Base-by-base conservation (phyloP, 2,113 vertebrate species). In the Danionella cerebrum region DNA sequence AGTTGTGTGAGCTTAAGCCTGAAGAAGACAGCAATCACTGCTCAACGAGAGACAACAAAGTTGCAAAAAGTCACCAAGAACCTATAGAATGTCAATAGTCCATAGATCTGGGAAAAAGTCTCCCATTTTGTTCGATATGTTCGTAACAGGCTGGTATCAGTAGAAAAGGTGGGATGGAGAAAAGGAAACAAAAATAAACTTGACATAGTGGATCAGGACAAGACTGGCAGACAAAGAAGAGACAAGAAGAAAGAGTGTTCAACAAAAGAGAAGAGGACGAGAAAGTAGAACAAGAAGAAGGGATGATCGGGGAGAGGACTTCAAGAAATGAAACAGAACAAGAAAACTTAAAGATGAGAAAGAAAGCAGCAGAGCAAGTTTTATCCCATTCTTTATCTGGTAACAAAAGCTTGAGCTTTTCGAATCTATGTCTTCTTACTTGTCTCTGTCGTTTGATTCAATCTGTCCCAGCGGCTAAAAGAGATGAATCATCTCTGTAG, bases 361-460 rank as follows among this genome's bases (percentile, higher is more conserved):
- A 50, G 4, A n/a, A 27, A 50, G 13, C 2, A 27, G 14, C 5
- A 3, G 3, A 51, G 27, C 29, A 33, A 33, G 29, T 33, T 58
- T 58, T 35, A 42, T 41, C 4, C 22, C 36, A 29, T 13, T n/a
- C 7, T 51, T 51, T 51, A 51, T 31, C 48, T 14, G 4, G 6
- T 19, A 67, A 67, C 36, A 36, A 67, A 67, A 68, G 31, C 42
- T 47, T 52, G 2, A 38, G 24, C 35, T 41, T 65, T 5, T 6
- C 3, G 22, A 41, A n/a, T 29, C 4, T 59, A 22, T 29, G 39
- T 29, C 65, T 29, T 33, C 39, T 57, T 25, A 22, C 14, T 53
- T 19, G 7, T 53, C 14, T 66, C 35, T 42, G 14, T 6, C n/a
- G 31, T 42, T 65, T 29, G n/a, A 54, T 54, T 21, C 8, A 44